Conservation (phyloP, 2,113 vertebrate species). For the Urocolius indicus region DNA sequence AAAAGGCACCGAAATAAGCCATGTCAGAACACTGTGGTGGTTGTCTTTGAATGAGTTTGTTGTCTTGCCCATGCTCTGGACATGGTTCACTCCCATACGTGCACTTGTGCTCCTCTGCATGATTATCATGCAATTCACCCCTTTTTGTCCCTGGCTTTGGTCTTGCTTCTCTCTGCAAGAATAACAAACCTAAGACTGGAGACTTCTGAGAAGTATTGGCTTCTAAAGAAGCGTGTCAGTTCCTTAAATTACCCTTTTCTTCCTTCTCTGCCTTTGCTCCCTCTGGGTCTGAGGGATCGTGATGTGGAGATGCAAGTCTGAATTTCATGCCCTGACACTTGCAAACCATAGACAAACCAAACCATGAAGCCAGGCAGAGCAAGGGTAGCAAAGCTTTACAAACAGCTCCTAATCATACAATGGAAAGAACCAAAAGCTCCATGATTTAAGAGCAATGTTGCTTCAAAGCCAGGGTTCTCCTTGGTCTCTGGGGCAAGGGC, state of each 20-base stretch:
- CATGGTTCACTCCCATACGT: not conserved
- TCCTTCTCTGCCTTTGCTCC: not conserved
- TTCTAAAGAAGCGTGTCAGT: not conserved
- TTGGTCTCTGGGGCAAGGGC: not conserved
- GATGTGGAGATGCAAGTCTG: not conserved
- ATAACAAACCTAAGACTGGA: not conserved
- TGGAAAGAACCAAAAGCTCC: not conserved
- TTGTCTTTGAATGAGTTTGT: not conserved
- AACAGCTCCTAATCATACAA: not conserved
- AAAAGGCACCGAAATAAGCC: not conserved
- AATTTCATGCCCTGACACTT: not conserved
- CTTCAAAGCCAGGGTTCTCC: not conserved
- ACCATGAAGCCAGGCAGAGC: not conserved
- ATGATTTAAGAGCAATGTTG: not conserved
- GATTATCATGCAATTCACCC: not conserved
- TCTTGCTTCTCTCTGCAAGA: not conserved
- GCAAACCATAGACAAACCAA: not conserved
- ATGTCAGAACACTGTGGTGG: not conserved
- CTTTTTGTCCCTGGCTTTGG: not conserved
- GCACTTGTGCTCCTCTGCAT: not conserved
- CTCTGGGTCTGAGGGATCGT: not conserved
- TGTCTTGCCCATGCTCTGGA: accelerated
- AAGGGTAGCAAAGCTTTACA: not conserved
- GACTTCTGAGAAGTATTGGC: not conserved
- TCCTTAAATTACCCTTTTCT: not conserved